phyloP scores from a whole-genome alignment of 2,888 invertebrate species.

The Lasioglossum lativentre region DNA sequence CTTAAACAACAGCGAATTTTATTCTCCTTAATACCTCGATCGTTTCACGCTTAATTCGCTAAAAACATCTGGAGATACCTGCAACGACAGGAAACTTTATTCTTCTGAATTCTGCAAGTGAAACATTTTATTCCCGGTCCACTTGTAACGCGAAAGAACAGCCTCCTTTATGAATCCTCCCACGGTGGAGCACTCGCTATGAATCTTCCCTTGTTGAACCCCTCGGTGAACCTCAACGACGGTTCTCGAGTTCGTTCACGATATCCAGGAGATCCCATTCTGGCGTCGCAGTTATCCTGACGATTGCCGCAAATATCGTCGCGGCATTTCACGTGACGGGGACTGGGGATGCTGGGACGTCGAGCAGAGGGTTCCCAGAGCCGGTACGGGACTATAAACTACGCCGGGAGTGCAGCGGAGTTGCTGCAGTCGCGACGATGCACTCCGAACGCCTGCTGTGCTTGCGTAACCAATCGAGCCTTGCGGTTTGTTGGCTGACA shows the following conservation, averaged over 20 bases:
- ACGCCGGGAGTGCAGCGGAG: slow-evolving; percentile 49
- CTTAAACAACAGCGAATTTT: too few relatives aligned
- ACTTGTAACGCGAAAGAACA: background rate
- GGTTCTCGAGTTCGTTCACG: slow-evolving; percentile 60
- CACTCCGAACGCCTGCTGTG: slow-evolving; percentile 54
- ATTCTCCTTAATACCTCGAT: too few relatives aligned
- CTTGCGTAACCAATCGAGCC: slow-evolving; percentile 76
- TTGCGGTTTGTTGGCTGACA: slow-evolving; percentile 53
- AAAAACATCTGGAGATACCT: background rate
- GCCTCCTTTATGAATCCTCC: background rate
- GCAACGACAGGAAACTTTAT: background rate
- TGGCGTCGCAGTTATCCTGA: slow-evolving; percentile 34
- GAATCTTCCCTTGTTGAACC: slow-evolving; percentile 1
- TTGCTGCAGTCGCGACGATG: slow-evolving; percentile 53
- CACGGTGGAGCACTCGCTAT: background rate
- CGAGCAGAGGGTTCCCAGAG: slow-evolving; percentile 33
- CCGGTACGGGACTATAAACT: slow-evolving; percentile 59
- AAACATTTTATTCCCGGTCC: background rate
- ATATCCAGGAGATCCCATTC: background rate
- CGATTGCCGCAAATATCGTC: slow-evolving; percentile 48
- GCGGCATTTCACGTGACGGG: slow-evolving; percentile 29
- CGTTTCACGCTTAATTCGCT: background rate
- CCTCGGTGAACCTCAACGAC: slow-evolving; percentile 20
- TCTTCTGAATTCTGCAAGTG: background rate
- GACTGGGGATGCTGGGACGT: slow-evolving; percentile 30